Percentiles rank a stretch among this genome's conserved stretches.
Conservation (phyloP, 2,113 vertebrate species). For the Sitta europaea region DNA sequence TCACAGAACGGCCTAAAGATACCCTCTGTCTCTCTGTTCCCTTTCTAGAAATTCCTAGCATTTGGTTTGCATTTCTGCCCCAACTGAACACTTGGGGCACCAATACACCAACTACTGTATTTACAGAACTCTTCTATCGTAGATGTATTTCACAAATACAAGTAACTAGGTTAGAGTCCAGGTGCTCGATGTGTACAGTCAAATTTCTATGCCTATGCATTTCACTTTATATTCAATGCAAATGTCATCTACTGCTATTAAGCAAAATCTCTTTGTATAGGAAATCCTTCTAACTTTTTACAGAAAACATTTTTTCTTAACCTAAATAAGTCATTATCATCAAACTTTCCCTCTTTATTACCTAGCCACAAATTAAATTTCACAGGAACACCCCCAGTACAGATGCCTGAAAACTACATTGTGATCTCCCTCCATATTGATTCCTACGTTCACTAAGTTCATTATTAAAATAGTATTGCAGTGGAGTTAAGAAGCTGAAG, state of each 20-base stretch:
- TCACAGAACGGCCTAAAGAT: background rate
- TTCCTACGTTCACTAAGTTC: background rate
- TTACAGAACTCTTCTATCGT: background rate
- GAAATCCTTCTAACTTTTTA: background rate
- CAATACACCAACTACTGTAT: background rate
- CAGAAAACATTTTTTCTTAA: background rate
- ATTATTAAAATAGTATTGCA: background rate
- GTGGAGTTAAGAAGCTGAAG: background rate
- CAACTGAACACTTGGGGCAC: background rate
- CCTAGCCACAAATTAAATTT: background rate
- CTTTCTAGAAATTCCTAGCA: background rate
- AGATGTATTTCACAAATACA: background rate
- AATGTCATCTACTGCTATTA: background rate
- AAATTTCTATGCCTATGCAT: background rate
- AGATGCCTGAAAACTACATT: background rate
- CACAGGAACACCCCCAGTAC: background rate
- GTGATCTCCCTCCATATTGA: background rate
- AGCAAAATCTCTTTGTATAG: background rate
- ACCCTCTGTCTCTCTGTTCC: background rate
- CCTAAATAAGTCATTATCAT: background rate
- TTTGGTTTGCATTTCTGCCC: background rate
- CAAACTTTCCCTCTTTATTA: background rate
- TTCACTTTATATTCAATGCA: background rate
- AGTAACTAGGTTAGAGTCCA: background rate
- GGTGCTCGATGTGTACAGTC: background rate